Evolutionary conservation across 2,888 invertebrate genomes (phyloP), one percentile per base, ranked within the genome.

Genomic region (Drosophila ustulata): DNA sequence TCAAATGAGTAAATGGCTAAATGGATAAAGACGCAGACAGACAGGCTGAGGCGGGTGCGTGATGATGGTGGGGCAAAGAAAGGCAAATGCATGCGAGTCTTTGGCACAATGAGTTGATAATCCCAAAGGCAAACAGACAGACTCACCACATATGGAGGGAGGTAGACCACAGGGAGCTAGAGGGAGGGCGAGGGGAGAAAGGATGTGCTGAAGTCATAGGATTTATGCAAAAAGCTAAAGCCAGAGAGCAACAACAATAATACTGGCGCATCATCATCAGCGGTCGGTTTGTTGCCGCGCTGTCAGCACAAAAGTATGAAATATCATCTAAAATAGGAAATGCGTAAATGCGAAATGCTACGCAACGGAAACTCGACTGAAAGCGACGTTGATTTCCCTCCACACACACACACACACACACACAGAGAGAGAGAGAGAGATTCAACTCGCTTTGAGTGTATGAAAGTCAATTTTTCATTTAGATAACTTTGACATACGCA

Each of bases 281-380:
- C 84, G 75, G 64, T 75, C 59, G 63, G 53, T 66, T 58, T 53
- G 59, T 57, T 70, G 75, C 66, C 67, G 75, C 50, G 82, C 88
- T 82, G 82, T 83, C 83, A 83, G 83, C 82, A 83, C 69, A 82
- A 83, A 88, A 85, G 83, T 83, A 83, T 88, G 83, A 83, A 83
- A 83, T 83, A 83, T 89, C 89, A 87, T 89, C 89, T 87, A 87
- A 88, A 85, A 85, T 83, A 78, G 85, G 85, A 85, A 84, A 84
- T 89, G 84, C 84, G 84, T 84, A 86, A 88, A 84, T 88, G 86
- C 74, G 87, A 86, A 88, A 86, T 80, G 55, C 88, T 75, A 86
- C 83, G 80, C 83, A 85, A 85, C 84, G 84, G 84, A 85, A 85
- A 74, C 87, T 80, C 72, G 66, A 82, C 69, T 68, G 75, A 82